phyloP scores from a whole-genome alignment of 2,113 vertebrate species.

The Hemiprocne comata region DNA sequence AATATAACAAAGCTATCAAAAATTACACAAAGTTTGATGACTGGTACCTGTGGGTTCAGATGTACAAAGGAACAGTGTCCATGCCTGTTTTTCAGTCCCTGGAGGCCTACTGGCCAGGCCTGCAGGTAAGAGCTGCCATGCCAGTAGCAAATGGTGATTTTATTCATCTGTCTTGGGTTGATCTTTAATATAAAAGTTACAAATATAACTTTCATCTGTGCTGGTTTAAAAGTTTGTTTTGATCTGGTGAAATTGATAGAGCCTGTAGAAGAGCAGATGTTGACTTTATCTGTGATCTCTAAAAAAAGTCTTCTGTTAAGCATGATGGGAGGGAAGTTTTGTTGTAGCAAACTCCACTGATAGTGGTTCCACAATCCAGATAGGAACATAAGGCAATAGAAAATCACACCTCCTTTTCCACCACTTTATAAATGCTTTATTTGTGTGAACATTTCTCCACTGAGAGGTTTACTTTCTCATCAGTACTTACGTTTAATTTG shows the following conservation, averaged over 20 bases:
- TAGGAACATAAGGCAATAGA: neutral
- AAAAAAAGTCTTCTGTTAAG: neutral
- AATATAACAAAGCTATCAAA: slow-evolving; percentile 90
- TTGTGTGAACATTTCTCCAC: neutral
- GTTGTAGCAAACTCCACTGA: neutral
- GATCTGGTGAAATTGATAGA: neutral
- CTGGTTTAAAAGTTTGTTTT: neutral
- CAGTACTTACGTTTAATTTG: neutral
- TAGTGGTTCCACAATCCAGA: neutral
- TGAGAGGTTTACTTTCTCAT: neutral
- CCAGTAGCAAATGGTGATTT: neutral
- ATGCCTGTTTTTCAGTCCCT: slow-evolving; percentile 98
- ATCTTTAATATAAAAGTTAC: neutral
- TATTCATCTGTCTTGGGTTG: neutral
- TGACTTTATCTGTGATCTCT: neutral
- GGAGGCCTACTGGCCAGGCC: slow-evolving; percentile 97
- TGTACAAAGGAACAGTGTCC: slow-evolving; percentile 97
- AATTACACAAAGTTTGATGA: slow-evolving; percentile 98
- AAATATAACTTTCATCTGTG: neutral
- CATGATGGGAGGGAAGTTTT: neutral
- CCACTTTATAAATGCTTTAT: neutral
- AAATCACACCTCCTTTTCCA: neutral
- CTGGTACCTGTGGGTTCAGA: slow-evolving; percentile 99
- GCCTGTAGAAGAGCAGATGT: neutral
- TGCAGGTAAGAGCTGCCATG: slow-evolving; percentile 82